Evolutionary conservation across 2,113 vertebrate genomes (phyloP).

Genomic region (Delphinus delphis): DNA sequence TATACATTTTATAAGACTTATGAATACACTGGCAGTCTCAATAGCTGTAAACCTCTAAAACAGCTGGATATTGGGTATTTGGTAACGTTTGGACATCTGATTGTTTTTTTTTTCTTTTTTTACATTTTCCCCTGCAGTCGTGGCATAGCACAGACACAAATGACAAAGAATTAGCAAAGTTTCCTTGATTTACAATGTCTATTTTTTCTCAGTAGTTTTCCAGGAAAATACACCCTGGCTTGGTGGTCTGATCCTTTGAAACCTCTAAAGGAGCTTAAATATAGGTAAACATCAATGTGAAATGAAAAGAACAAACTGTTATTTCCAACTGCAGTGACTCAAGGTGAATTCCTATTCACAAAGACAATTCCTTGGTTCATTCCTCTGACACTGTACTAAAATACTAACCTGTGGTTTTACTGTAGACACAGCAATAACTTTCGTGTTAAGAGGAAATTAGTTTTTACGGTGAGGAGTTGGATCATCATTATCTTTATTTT

Average conservation of each 20-base stretch:
- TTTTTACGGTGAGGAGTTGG: not conserved
- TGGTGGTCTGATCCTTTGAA: not conserved
- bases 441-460: not conserved
- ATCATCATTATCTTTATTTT: not conserved
- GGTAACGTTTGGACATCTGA: not conserved
- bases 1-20: not conserved
- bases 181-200: not conserved
- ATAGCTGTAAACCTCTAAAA: not conserved
- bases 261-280: not conserved
- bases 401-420: not conserved
- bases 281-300: not conserved
- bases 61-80: not conserved
- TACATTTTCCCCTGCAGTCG: not conserved
- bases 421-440: not conserved
- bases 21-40: not conserved
- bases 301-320: constrained; percentile 11
- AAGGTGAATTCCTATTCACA: not conserved
- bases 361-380: not conserved
- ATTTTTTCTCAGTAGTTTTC: not conserved
- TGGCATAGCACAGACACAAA: not conserved
- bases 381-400: not conserved
- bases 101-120: not conserved
- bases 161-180: not conserved
- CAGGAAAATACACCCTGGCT: not conserved
- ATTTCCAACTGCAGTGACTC: not conserved